Conservation (phyloP, 2,797 vertebrate species). For the Phrynocephalus vlangalii region DNA sequence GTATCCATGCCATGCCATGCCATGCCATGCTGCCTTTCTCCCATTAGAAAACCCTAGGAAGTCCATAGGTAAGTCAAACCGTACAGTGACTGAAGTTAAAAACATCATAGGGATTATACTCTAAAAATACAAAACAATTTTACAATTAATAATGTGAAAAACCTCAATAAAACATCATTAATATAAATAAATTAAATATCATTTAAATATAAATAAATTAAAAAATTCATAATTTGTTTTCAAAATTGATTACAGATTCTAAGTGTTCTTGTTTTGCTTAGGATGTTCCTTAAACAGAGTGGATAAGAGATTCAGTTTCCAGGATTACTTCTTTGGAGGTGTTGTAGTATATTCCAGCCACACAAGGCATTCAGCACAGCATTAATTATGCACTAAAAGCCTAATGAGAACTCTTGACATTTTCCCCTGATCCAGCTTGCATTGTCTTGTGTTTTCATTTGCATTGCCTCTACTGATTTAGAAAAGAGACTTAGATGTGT, state of each 20-base stretch:
- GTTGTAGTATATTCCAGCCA: slow-evolving; percentile 61
- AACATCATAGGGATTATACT: neutral
- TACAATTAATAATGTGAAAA: too few species aligned
- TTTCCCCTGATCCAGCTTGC: slow-evolving; percentile 56
- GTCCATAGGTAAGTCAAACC: too few species aligned
- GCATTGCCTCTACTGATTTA: slow-evolving; percentile 24
- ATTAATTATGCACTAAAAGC: slow-evolving; percentile 68
- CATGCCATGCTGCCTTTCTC: too few species aligned
- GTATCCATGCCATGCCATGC: too few species aligned
- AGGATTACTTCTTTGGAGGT: slow-evolving; percentile 63
- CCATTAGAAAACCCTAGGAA: too few species aligned
- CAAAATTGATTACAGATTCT: slow-evolving; percentile 41
- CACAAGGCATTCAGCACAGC: slow-evolving; percentile 51
- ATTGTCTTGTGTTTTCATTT: slow-evolving; percentile 29
- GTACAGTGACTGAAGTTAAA: too few species aligned
- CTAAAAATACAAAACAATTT: too few species aligned
- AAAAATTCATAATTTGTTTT: slow-evolving; percentile 49
- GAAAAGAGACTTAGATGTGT: too few species aligned
- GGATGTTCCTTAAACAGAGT: slow-evolving; percentile 55
- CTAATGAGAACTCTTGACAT: slow-evolving; percentile 64
- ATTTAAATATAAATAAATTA: too few species aligned
- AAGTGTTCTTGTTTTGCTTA: slow-evolving; percentile 59
- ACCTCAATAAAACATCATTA: too few species aligned
- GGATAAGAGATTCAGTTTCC: slow-evolving; percentile 63
- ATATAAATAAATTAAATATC: too few species aligned